Evolutionary conservation across 2,888 invertebrate species (phyloP), one percentile per base, ranked within the genome.

Genomic region (Sminthurides aquaticus): DNA sequence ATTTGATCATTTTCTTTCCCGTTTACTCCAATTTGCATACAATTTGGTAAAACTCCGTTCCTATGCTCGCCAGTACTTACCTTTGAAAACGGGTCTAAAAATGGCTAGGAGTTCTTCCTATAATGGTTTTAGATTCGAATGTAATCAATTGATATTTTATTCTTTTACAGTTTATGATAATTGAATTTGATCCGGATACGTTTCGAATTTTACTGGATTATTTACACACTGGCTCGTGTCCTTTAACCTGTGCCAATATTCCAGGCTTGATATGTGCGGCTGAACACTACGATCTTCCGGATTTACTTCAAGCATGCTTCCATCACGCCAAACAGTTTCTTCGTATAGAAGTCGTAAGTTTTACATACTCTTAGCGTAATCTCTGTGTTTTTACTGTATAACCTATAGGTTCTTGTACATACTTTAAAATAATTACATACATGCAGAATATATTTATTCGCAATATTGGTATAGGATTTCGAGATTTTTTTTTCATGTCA

Each of bases 251-350:
- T 80, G 88, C 91, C 73, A 90, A 91, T 69, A 92, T 94, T 76
- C 93, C 94, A 15, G 93, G 94, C 1, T 84, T 94, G 29, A 91
- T 94, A 72, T 94, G 93, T 78, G 93, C 94, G 1, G 94, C 94
- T 0, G 94, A 94, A 77, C 94, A 94, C 78, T 94, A 93, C 79
- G 94, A 94, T 79, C 82, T 94, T 67, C 93, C 94, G 0, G 94
- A 94, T 78, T 82, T 94, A 62, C 82, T 94, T 68, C 93, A 94
- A 78, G 94, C 94, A 15, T 94, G 94, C 80, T 94, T 94, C 81
- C 94, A 94, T 78, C 94, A 94, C 77, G 92, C 93, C 75, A 94
- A 94, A 78, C 93, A 94, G 79, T 93, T 92, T 79, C 83, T 94
- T 48, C 84, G 92, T 75, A 90, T 92, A 78, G 92, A 93, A 81